These are phyloP conservation scores for Hirtodrosophila duncani DNA, from an alignment of 2,888 invertebrate genomes.

Conservation along the genomic window DNA sequence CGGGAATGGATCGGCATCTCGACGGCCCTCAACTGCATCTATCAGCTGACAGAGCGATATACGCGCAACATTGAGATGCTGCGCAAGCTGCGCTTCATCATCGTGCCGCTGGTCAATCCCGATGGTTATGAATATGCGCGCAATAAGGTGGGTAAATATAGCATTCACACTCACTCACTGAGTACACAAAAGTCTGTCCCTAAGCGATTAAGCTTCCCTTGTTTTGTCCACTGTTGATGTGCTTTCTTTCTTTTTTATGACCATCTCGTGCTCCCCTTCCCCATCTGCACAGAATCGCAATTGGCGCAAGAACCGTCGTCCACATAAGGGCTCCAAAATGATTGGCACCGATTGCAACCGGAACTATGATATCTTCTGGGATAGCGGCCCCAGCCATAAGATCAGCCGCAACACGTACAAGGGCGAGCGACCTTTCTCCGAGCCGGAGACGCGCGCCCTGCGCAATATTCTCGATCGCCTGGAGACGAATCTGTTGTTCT, in stretches of 20 bases:
- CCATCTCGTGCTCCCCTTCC: background rate
- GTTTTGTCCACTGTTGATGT: no score
- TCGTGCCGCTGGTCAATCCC: constrained; percentile 84
- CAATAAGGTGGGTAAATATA: constrained; percentile 71
- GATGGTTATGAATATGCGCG: constrained; percentile 85
- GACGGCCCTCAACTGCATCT: constrained; percentile 81
- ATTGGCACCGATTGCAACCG: constrained; percentile 84
- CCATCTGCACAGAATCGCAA: constrained; percentile 79
- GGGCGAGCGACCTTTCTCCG: constrained; percentile 77
- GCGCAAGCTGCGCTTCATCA: constrained; percentile 83
- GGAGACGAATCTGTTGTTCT: constrained; percentile 71
- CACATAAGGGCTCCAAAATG: constrained; percentile 73
- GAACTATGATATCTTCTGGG: constrained; percentile 84
- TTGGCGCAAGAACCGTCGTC: constrained; percentile 82
- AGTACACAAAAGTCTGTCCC: no score
- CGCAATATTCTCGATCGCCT: constrained; percentile 68
- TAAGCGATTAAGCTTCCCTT: no score
- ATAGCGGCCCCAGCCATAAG: constrained; percentile 56
- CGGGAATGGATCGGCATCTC: constrained; percentile 84
- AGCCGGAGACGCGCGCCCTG: constrained; percentile 76
- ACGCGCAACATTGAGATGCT: constrained; percentile 78
- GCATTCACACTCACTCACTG: background rate
- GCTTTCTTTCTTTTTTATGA: no score
- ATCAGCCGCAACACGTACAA: constrained; percentile 71
- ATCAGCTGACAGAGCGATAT: constrained; percentile 80